Conservation (phyloP, 2,888 invertebrate species). For the Chrysolina americana region DNA sequence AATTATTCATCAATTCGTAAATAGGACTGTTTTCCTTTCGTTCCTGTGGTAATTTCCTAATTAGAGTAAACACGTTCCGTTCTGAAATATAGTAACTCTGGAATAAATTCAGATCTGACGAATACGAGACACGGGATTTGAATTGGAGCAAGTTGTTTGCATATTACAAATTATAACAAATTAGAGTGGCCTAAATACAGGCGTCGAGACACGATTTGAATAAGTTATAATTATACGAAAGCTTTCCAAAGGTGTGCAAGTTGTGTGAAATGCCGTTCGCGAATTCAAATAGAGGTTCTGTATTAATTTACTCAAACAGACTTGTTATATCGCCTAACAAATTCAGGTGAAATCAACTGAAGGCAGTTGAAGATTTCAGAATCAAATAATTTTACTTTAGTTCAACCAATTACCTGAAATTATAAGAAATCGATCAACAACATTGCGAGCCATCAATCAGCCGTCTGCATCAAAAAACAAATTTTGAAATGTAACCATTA, state of each 20-base stretch:
- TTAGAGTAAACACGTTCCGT: background rate
- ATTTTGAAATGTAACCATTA: too few species aligned
- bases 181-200: conserved; percentile 8
- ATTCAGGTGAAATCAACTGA: background rate
- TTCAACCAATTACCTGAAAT: too few species aligned
- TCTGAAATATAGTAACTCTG: too few species aligned
- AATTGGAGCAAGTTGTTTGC: conserved; percentile 9
- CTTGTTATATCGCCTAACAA: background rate
- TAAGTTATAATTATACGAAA: background rate
- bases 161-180: conserved; percentile 12
- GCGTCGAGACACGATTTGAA: conserved; percentile 6
- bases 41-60: background rate
- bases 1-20: background rate
- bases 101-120: background rate
- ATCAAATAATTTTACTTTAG: too few species aligned
- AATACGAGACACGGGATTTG: conserved; percentile 1
- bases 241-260: background rate
- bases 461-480: too few species aligned
- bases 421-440: too few species aligned
- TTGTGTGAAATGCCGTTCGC: background rate
- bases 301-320: background rate
- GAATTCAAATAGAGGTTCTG: background rate
- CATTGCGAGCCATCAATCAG: too few species aligned
- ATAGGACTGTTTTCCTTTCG: background rate
- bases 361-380: background rate